Evolutionary conservation across 2,113 vertebrate species (phyloP), one percentile per base, ranked within the genome.

Genomic region (Oncorhynchus mykiss): DNA sequence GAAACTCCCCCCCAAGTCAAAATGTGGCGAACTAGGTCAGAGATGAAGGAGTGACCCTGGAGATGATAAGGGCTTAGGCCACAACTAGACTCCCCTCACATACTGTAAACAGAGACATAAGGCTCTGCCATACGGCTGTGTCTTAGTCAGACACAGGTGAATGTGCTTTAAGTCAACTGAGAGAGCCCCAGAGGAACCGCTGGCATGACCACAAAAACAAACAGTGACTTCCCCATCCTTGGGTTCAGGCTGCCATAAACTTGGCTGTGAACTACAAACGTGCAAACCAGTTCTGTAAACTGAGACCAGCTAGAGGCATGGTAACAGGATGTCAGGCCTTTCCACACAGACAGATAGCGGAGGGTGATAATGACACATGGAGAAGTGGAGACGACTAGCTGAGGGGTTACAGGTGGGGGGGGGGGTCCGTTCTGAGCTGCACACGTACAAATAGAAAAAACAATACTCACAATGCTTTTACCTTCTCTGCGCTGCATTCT

Each of bases 141-240:
- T 73, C 68, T 60, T 72, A 71, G 25, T 84, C 34, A 16, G 39
- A 25, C 39, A 71, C 81, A 88, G 80, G 84, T 85, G 82, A 83
- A 76, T 72, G 78, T 77, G 76, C 77, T 67, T 82, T 69, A 51
- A 45, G 81, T 90, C 82, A 86, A 78, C 71, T 72, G 78, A 72
- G 78, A 72, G 78, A 45, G 79, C 71, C 48, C 71, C 72, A 68
- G 73, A 75, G 51, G 74, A 85, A 85, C 74, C 84, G 79, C 85
- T 89, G 84, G 85, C 67, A 68, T 9, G 69, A 84, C 84, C 80
- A 73, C 73, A 77, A 89, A 87, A 87, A 80, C 82, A 84, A 86
- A 86, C 75, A 84, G 34, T 54, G 45, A 18, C 75, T 86, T 81
- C 82, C 74, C 70, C 34, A 67, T 54, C 74, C 69, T 76, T 13